phyloP scores from a whole-genome alignment of 1,140 invertebrate genomes.

The Drosophila pachea region DNA sequence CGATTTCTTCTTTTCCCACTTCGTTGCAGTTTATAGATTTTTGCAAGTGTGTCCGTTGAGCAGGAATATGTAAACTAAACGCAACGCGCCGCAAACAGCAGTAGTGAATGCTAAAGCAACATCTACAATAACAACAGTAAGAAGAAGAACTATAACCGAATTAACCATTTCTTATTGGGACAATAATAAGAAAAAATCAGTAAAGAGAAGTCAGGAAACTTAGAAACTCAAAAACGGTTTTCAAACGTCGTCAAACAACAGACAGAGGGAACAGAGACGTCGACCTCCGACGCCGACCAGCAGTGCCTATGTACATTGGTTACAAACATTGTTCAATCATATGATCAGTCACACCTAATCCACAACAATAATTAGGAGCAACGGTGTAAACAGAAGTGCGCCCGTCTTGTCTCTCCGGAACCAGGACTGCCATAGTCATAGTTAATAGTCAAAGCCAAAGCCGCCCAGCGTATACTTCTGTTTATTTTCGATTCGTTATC shows the following conservation, averaged over 20 bases:
- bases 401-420: slow-evolving; percentile 27
- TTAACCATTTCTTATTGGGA: slow-evolving; percentile 52
- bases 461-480: slow-evolving; percentile 68
- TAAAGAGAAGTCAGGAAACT: slow-evolving; percentile 9
- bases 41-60: slow-evolving; percentile 71
- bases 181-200: slow-evolving; percentile 4
- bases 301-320: slow-evolving; percentile 62
- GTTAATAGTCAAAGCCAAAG: slow-evolving; percentile 58
- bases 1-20: slow-evolving; percentile 45
- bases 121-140: slow-evolving; percentile 23
- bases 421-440: slow-evolving; percentile 69
- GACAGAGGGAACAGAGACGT: slow-evolving; percentile 16
- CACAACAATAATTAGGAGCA: slow-evolving; percentile 31
- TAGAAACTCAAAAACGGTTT: slow-evolving; percentile 18
- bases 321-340: slow-evolving; percentile 42
- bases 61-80: slow-evolving; percentile 76
- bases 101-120: slow-evolving; percentile 31
- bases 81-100: slow-evolving; percentile 58
- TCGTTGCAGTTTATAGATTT: slow-evolving; percentile 79
- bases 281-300: slow-evolving; percentile 54
- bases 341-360: slow-evolving; percentile 30
- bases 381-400: slow-evolving; percentile 27
- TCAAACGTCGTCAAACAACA: slow-evolving; percentile 29
- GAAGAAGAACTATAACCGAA: slow-evolving; percentile 7
- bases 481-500: slow-evolving; percentile 43